phyloP scores from a whole-genome alignment of 2,113 vertebrate species.

The Myxocyprinus asiaticus region DNA sequence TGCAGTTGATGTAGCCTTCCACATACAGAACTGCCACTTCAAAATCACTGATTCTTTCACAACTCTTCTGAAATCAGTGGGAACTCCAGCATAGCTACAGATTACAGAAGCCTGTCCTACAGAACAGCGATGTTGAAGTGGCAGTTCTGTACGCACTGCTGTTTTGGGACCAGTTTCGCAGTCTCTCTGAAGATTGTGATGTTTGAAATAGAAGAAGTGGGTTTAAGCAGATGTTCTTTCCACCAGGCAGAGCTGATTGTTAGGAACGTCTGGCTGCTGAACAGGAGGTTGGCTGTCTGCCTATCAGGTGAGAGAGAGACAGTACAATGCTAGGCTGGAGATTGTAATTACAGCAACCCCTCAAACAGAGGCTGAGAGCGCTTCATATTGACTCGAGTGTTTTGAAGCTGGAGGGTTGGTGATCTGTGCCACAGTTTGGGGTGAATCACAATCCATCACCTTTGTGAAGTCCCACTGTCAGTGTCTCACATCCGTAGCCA shows the following conservation, averaged over 20 bases:
- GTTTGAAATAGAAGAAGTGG: neutral
- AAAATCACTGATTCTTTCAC: too few species aligned
- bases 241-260: conserved; percentile 16
- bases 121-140: neutral
- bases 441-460: neutral
- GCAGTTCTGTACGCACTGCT: neutral
- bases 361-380: conserved; percentile 41
- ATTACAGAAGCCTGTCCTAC: neutral
- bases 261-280: conserved; percentile 11
- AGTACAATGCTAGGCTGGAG: conserved; percentile 39
- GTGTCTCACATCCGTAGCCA: neutral
- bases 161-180: neutral
- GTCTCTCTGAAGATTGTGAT: neutral
- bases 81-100: conserved; percentile 1
- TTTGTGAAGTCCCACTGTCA: conserved; percentile 5
- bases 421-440: conserved; percentile 5
- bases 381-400: conserved; percentile 27
- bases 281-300: conserved; percentile 21
- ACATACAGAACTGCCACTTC: too few species aligned
- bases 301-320: conserved; percentile 14
- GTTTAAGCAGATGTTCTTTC: conserved; percentile 20
- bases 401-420: neutral
- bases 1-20: too few species aligned
- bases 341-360: conserved; percentile 41
- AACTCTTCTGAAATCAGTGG: too few species aligned